A percentile compares a stretch with the other conserved stretches of the same genome.
Evolutionary conservation across 2,797 vertebrate genomes (phyloP).

Genomic region (Trichosurus vulpecula): DNA sequence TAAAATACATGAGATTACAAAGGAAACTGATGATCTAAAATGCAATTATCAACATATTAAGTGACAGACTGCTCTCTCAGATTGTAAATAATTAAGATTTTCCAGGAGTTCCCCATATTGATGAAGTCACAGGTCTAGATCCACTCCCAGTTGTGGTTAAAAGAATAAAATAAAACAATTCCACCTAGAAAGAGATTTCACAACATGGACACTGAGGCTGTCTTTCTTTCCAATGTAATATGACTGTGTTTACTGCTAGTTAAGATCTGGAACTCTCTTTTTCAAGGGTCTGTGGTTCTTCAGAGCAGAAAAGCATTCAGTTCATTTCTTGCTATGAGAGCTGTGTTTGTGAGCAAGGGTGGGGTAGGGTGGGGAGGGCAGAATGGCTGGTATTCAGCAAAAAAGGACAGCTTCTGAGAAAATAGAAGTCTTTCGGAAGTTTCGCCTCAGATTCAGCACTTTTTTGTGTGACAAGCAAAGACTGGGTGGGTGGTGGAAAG

Average conservation of each 20-base stretch:
- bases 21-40: slow-evolving; percentile 35
- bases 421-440: slow-evolving; percentile 69
- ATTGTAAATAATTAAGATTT: not conserved
- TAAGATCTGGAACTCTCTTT: slow-evolving; percentile 15
- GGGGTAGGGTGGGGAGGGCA: not conserved
- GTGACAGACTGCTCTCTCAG: not conserved
- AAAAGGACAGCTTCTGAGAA: slow-evolving; percentile 69
- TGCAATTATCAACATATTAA: slow-evolving; percentile 44
- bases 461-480: slow-evolving; percentile 72
- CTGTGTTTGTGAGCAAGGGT: not conserved
- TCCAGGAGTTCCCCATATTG: not conserved
- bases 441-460: slow-evolving; percentile 68
- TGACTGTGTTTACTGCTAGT: slow-evolving; percentile 36
- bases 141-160: not conserved
- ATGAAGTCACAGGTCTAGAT: not conserved
- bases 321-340: not conserved
- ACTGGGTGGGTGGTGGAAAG: slow-evolving; percentile 34
- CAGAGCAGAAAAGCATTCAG: not conserved
- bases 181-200: not conserved
- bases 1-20: slow-evolving; percentile 40
- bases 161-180: not conserved
- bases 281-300: slow-evolving; percentile 30
- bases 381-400: slow-evolving; percentile 50
- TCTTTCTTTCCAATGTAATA: not conserved
- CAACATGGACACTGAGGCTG: not conserved